A percentile compares a stretch with the other conserved stretches of the same genome.
Conservation (phyloP, 2,888 invertebrate species). For the Alcis repandata region DNA sequence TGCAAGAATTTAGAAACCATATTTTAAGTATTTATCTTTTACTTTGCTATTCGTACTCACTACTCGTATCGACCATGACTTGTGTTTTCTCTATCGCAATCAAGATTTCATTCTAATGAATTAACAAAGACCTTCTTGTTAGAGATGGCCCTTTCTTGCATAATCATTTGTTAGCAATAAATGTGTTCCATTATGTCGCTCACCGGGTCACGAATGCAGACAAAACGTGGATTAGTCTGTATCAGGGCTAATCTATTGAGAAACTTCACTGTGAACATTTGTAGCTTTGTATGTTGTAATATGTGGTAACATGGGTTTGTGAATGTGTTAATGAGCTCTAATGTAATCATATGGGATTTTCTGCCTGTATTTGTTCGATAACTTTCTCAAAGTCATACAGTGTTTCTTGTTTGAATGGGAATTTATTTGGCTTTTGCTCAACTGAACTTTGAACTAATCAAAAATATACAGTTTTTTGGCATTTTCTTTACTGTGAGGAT, state of each 20-base stretch:
- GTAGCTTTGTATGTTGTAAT: slow-evolving; percentile 28
- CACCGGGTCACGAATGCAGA: slow-evolving; percentile 31
- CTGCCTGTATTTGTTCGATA: slow-evolving; percentile 10
- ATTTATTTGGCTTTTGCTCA: too few relatives aligned
- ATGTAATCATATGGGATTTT: slow-evolving; percentile 26
- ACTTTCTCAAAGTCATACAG: slow-evolving; percentile 6
- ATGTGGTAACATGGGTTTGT: slow-evolving; percentile 12
- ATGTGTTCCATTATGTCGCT: slow-evolving; percentile 33
- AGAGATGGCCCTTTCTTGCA: slow-evolving; percentile 38
- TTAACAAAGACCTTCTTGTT: slow-evolving; percentile 41
- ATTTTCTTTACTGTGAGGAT: too few relatives aligned
- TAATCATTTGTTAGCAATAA: slow-evolving; percentile 33
- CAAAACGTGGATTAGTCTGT: slow-evolving; percentile 38
- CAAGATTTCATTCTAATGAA: slow-evolving; percentile 36
- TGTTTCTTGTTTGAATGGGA: not conserved
- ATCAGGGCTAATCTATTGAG: slow-evolving; percentile 34
- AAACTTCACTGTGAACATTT: slow-evolving; percentile 25
- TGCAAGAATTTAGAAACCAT: not conserved
- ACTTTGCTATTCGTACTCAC: not conserved
- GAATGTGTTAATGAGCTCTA: slow-evolving; percentile 31
- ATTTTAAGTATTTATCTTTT: not conserved
- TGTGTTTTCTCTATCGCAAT: slow-evolving; percentile 29
- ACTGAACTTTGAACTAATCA: too few relatives aligned
- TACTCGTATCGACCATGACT: slow-evolving; percentile 25
- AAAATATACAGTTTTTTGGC: too few relatives aligned